These are phyloP conservation scores for Leptopilina myrica DNA, from an alignment of 2,888 invertebrate species.

Conservation along the genomic window DNA sequence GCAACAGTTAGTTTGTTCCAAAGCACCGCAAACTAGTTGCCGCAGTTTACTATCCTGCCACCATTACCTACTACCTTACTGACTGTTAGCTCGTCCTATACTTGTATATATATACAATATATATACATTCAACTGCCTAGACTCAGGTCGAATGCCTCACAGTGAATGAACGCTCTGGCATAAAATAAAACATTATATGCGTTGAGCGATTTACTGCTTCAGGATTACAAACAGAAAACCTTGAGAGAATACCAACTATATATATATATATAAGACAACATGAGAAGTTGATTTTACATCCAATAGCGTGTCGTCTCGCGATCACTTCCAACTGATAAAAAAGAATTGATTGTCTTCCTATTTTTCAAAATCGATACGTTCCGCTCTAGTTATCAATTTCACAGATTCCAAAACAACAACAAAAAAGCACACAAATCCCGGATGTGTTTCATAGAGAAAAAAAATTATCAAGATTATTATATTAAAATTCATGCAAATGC, in stretches of 20 bases:
- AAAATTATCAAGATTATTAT: not conserved
- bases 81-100: conserved; percentile 19
- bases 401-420: not conserved
- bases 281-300: conserved; percentile 6
- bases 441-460: not conserved
- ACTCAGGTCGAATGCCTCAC: not conserved
- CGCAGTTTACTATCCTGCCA: conserved; percentile 48
- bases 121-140: not conserved
- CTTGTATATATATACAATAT: not conserved
- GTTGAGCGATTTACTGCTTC: conserved; percentile 9
- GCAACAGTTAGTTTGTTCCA: conserved; percentile 51
- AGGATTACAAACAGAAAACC: conserved; percentile 11
- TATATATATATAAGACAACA: not conserved
- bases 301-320: conserved; percentile 6
- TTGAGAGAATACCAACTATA: not conserved
- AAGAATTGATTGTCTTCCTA: conserved; percentile 25
- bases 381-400: conserved; percentile 15
- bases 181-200: not conserved
- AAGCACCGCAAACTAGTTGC: conserved; percentile 52
- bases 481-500: not conserved
- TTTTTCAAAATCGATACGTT: conserved; percentile 13
- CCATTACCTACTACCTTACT: conserved; percentile 54
- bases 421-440: conserved; percentile 1
- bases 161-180: conserved; percentile 23
- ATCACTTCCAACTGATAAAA: conserved; percentile 3